Base-by-base conservation (phyloP, 2,797 vertebrate species). In the Hozukius guyotensis region DNA sequence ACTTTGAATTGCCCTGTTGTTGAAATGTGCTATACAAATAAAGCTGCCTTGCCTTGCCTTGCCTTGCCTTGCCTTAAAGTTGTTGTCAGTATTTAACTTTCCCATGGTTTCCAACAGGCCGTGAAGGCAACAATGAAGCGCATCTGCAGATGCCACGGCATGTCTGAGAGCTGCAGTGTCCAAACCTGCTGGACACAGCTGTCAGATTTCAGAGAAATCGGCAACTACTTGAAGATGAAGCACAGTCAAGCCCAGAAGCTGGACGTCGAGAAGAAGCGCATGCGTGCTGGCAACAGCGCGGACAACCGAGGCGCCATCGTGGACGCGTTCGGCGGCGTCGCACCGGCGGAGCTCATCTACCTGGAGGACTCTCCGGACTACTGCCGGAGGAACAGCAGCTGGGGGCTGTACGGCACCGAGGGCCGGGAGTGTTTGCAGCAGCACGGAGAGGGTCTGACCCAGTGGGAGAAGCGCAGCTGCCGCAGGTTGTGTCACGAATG, bases 171-270 rank as follows among this genome's bases (percentile, higher is more conserved):
- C 94, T 99, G 99, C 95, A 99, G 96, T 68, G 91, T 99, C 79
- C 96, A 99, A 89, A 99, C 98, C 0, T 99, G 99, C 85, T 99
- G 98, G 98, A 95, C 97, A 29, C 98, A 99, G 91, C 94, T 99
- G 2, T 96, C 98, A 0, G 97, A 98, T 14, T 98, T 99, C 74
- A 94, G 97, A 1, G 97, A 98, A 42, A 91, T 98, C 0, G 99
- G 98, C 1, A 96, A 96, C 90, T 97, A 97, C 88, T 90, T 99
- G 70, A 99, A 98, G 88, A 87, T 95, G 62, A 99, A 98, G 74
- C 96, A 99, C 8, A 88, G 95, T 57, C 96, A 92, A 31, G 98
- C 98, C 0, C 96, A 97, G 59, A 98, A 98, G 81, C 95, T 99
- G 34, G 97, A 99, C 89, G 89, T 96, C 86, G 97, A 98, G 90